phyloP scores from a whole-genome alignment of 2,113 vertebrate genomes.

The Nipponia nippon region DNA sequence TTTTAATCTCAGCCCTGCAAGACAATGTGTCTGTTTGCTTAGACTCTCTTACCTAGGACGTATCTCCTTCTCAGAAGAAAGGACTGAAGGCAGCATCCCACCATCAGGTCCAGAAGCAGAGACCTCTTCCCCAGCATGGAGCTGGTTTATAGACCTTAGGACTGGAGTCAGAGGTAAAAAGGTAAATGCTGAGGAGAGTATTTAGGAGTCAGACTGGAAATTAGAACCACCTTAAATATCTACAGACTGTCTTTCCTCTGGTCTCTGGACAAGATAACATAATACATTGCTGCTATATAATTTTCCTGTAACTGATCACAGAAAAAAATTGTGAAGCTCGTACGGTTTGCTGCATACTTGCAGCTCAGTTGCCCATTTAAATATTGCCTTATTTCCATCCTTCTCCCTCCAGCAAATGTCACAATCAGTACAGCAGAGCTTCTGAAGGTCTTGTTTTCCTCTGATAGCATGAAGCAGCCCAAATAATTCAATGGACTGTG shows the following conservation, averaged over 20 bases:
- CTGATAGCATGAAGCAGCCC: neutral
- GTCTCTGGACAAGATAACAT: neutral
- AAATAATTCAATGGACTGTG: neutral
- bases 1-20: neutral
- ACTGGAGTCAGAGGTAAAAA: neutral
- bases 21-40: neutral
- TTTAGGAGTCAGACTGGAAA: neutral
- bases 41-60: neutral
- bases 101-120: neutral
- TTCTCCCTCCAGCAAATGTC: neutral
- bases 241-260: neutral
- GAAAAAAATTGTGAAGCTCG: neutral
- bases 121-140: neutral
- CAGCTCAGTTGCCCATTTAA: neutral
- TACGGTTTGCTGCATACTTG: neutral
- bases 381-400: neutral
- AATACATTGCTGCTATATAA: neutral
- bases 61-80: neutral
- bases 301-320: neutral
- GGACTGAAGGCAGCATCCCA: neutral
- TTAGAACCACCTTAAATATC: neutral
- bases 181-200: neutral
- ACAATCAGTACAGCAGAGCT: neutral
- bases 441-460: slow-evolving; percentile 16
- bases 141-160: neutral